Evolutionary conservation across 2,888 invertebrate species (phyloP).

Genomic region (Noctua comes): DNA sequence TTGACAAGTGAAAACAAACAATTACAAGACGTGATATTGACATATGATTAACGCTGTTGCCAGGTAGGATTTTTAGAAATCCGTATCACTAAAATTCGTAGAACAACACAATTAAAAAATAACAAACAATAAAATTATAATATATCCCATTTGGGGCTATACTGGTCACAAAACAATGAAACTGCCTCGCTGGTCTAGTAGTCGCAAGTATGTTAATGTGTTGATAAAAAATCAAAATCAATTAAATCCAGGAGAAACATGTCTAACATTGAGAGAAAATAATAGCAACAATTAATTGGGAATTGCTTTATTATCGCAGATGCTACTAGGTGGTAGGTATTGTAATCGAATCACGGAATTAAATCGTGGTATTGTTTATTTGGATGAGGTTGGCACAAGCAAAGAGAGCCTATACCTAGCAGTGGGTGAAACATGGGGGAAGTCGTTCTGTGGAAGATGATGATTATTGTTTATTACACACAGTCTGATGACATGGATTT

Average conservation of each 20-base stretch:
- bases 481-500: no score
- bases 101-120: not conserved
- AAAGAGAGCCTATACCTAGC: no score
- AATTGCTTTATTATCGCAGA: not conserved
- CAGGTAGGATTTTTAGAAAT: not conserved
- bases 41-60: not conserved
- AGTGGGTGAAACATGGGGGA: no score
- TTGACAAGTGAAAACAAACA: constrained; percentile 2
- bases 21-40: not conserved
- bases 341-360: not conserved
- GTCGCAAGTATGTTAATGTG: not conserved
- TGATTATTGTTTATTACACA: no score
- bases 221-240: not conserved
- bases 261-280: not conserved
- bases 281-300: not conserved
- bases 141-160: not conserved
- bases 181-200: not conserved
- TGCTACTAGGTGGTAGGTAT: not conserved
- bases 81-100: not conserved
- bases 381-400: no score
- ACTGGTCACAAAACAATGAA: not conserved
- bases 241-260: not conserved
- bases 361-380: no score
- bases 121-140: no score
- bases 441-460: no score